Evolutionary conservation across 2,113 vertebrate species (phyloP).

Genomic region (Mobula birostris): DNA sequence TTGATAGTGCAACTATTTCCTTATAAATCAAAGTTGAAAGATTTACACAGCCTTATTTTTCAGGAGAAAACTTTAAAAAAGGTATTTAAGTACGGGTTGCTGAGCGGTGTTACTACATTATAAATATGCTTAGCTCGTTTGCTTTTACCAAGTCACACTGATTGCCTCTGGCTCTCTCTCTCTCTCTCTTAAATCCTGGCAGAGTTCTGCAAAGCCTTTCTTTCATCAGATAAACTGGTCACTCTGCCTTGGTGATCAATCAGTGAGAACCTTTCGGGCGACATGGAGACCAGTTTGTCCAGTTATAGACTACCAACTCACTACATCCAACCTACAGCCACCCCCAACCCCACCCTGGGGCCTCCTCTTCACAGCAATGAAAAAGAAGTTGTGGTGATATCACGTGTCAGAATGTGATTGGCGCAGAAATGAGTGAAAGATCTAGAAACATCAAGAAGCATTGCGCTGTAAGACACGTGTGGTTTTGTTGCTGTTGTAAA

Average conservation of each 20-base stretch:
- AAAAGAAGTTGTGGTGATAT: neutral
- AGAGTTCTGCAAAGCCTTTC: neutral
- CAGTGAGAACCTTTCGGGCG: neutral
- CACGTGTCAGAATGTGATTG: too few relatives aligned
- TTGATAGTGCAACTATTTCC: neutral
- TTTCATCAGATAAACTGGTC: neutral
- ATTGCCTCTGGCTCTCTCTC: neutral
- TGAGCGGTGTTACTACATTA: neutral
- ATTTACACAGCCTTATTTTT: neutral
- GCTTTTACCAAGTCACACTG: neutral
- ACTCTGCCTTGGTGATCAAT: neutral
- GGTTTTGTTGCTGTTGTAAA: too few relatives aligned
- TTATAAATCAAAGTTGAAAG: neutral
- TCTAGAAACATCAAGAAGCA: too few relatives aligned
- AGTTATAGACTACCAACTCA: neutral
- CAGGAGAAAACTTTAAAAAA: neutral
- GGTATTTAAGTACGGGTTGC: neutral
- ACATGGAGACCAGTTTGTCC: neutral
- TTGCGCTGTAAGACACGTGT: too few relatives aligned
- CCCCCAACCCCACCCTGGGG: too few relatives aligned
- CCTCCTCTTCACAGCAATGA: neutral
- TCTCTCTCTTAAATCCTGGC: neutral
- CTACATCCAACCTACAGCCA: neutral
- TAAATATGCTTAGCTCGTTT: neutral
- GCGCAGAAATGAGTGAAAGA: too few relatives aligned